Evolutionary conservation across 1,140 invertebrate species (phyloP).

Genomic region (Elymnias hypermnestra): DNA sequence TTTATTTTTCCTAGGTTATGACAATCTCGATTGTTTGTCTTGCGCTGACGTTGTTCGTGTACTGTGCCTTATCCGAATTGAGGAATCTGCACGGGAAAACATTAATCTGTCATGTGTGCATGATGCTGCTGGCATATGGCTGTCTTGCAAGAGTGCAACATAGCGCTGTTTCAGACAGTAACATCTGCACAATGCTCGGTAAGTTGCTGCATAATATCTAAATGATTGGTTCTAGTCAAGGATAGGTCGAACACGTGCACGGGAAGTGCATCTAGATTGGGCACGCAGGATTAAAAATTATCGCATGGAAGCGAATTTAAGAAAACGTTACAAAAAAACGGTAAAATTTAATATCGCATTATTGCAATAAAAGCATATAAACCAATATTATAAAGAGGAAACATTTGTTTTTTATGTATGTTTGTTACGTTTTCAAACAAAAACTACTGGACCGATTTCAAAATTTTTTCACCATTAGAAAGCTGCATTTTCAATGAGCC

Average conservation of each 20-base stretch:
- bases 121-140: conserved; percentile 78
- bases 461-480: too few relatives aligned
- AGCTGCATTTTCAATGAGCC: too few relatives aligned
- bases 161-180: conserved; percentile 26
- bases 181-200: conserved; percentile 48
- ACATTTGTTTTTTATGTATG: too few relatives aligned
- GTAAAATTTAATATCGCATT: background rate
- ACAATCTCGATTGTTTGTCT: conserved; percentile 79
- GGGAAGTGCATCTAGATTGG: too few relatives aligned
- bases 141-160: conserved; percentile 77
- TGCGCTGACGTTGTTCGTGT: conserved; percentile 80
- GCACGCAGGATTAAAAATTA: too few relatives aligned
- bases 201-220: conserved; percentile 25
- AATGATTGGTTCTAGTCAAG: background rate
- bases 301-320: too few relatives aligned
- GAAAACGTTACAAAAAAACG: too few relatives aligned
- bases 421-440: too few relatives aligned
- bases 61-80: conserved; percentile 78
- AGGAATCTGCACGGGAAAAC: conserved; percentile 84
- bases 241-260: too few relatives aligned
- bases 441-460: too few relatives aligned
- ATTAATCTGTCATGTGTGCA: conserved; percentile 80
- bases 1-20: conserved; percentile 33
- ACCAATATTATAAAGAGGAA: too few relatives aligned
- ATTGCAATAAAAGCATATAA: background rate